phyloP scores from a whole-genome alignment of 2,888 invertebrate genomes.

The Blomia tropicalis region DNA sequence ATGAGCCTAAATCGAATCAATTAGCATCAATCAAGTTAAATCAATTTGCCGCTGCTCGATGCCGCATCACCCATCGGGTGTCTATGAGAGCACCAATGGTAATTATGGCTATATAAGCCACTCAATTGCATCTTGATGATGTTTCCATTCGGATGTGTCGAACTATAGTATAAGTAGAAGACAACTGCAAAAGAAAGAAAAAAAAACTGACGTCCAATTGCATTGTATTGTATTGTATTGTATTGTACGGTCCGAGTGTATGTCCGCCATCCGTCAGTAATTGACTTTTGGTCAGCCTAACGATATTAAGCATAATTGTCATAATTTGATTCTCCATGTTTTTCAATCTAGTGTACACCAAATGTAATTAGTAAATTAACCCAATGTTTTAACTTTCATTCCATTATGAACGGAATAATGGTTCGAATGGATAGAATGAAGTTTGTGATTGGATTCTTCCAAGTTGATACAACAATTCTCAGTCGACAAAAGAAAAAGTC shows the following conservation, averaged over 20 bases:
- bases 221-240: background rate
- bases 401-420: background rate
- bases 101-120: constrained; percentile 8
- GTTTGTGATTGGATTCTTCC: too few species aligned
- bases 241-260: background rate
- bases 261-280: background rate
- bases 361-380: constrained; percentile 9
- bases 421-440: background rate
- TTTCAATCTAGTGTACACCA: constrained; percentile 1
- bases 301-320: constrained; percentile 17
- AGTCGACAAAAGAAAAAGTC: background rate
- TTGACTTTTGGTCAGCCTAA: constrained; percentile 18
- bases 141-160: background rate
- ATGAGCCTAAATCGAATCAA: constrained; percentile 10
- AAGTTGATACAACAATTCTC: background rate
- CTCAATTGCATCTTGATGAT: background rate
- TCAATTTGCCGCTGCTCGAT: constrained; percentile 10
- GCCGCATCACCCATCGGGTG: background rate
- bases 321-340: constrained; percentile 18
- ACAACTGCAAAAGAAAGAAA: background rate
- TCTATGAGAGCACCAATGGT: background rate
- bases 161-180: background rate
- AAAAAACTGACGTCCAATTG: background rate
- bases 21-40: constrained; percentile 19
- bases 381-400: background rate